phyloP scores from a whole-genome alignment of 2,113 vertebrate species.

The Ancistrus triradiatus region DNA sequence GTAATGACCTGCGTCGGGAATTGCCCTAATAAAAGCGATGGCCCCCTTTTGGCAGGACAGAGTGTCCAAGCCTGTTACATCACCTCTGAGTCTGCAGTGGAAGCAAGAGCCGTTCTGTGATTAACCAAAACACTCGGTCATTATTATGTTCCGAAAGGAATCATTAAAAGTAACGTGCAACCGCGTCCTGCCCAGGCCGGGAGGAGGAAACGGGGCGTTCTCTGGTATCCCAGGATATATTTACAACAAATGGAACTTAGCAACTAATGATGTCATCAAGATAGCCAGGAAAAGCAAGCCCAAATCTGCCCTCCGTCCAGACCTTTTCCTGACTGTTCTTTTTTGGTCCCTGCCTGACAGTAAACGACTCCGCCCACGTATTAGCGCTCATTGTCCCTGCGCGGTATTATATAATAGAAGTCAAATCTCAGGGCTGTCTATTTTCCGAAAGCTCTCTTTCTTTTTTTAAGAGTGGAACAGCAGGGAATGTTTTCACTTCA shows the following conservation, averaged over 20 bases:
- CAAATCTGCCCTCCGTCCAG: constrained; percentile 19
- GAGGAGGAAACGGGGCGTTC: no score
- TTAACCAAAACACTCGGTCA: constrained; percentile 26
- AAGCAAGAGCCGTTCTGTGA: no score
- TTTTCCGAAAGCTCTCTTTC: constrained; percentile 14
- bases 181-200: constrained; percentile 14
- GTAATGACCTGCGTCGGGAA: no score
- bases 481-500: constrained; percentile 27
- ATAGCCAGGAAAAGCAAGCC: constrained; percentile 39
- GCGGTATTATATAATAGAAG: constrained; percentile 26
- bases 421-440: constrained; percentile 17
- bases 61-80: no score
- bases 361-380: constrained; percentile 19
- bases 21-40: no score
- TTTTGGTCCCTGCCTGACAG: constrained; percentile 10
- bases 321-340: constrained; percentile 30
- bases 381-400: constrained; percentile 37
- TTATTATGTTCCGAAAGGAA: constrained; percentile 32
- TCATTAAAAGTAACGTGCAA: constrained; percentile 14
- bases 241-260: constrained; percentile 45
- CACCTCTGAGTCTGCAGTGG: no score
- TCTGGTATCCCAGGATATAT: constrained; percentile 41
- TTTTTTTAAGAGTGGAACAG: not conserved
- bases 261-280: constrained; percentile 45
- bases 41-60: no score